A percentile compares a stretch with the other conserved stretches of the same genome.
phyloP scores from a whole-genome alignment of 2,888 invertebrate species.

The Malacosoma neustria region DNA sequence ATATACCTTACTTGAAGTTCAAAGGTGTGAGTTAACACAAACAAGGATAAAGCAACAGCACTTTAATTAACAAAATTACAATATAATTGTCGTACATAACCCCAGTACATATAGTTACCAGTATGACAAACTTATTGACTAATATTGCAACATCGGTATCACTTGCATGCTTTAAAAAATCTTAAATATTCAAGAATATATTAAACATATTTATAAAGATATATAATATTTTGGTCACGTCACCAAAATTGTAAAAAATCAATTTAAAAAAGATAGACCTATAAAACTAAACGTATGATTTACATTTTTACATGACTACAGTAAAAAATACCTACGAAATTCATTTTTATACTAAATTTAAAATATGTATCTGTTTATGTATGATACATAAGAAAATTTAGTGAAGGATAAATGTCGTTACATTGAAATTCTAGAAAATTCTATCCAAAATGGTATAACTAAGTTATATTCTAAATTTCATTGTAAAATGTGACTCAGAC shows the following conservation, averaged over 20 bases:
- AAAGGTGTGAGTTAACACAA: conserved; percentile 24
- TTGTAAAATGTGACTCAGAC: background rate
- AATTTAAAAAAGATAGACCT: background rate
- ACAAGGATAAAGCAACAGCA: conserved; percentile 56
- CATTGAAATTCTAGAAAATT: background rate
- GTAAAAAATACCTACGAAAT: conserved; percentile 34
- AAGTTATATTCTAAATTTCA: background rate
- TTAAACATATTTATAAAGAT: conserved; percentile 16
- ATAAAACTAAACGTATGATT: conserved; percentile 21
- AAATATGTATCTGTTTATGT: conserved; percentile 33
- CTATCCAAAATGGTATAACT: background rate
- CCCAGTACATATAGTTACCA: conserved; percentile 9
- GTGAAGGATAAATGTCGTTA: conserved; percentile 18
- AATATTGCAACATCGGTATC: conserved; percentile 72
- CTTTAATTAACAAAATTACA: conserved; percentile 65
- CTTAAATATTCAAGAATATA: conserved; percentile 16
- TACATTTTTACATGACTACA: conserved; percentile 49
- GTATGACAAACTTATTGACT: conserved; percentile 44
- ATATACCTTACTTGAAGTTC: no score
- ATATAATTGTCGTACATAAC: conserved; percentile 29
- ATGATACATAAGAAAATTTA: conserved; percentile 43
- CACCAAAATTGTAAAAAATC: background rate
- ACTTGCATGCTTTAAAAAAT: conserved; percentile 49
- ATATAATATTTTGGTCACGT: background rate
- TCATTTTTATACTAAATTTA: conserved; percentile 28